These are phyloP conservation scores for Aphis craccivora DNA, from an alignment of 1,140 invertebrate species.

Conservation along the genomic window DNA sequence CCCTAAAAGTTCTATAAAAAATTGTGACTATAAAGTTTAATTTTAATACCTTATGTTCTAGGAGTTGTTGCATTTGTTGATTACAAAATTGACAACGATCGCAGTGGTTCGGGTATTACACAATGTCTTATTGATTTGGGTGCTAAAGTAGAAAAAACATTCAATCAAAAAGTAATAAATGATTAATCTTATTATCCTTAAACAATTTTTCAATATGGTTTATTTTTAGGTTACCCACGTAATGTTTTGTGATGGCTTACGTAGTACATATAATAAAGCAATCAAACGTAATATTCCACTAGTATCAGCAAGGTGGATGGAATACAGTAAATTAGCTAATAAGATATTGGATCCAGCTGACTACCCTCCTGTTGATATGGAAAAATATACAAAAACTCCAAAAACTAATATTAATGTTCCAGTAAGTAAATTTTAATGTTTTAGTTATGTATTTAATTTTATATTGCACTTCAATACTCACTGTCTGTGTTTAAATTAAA, in stretches of 20 bases:
- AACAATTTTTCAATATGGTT: background rate
- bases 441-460: background rate
- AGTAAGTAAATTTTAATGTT: background rate
- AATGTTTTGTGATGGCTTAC: conserved; percentile 36
- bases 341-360: conserved; percentile 25
- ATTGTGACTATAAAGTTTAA: no score
- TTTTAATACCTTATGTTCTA: background rate
- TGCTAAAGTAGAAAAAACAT: conserved; percentile 50
- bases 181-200: background rate
- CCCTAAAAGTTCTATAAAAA: no score
- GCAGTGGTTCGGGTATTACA: background rate
- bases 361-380: conserved; percentile 23
- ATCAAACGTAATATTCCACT: conserved; percentile 38
- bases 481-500: background rate
- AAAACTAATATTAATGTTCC: background rate
- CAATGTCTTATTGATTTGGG: background rate
- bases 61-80: conserved; percentile 52
- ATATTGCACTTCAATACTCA: background rate
- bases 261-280: conserved; percentile 35
- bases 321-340: conserved; percentile 31
- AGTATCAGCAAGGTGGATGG: conserved; percentile 44
- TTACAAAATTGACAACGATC: conserved; percentile 47
- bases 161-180: conserved; percentile 36
- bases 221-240: conserved; percentile 48
- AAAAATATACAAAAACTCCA: conserved; percentile 18